Base-by-base conservation (phyloP, 2,888 invertebrate species). In the Drosophila basisetae region DNA sequence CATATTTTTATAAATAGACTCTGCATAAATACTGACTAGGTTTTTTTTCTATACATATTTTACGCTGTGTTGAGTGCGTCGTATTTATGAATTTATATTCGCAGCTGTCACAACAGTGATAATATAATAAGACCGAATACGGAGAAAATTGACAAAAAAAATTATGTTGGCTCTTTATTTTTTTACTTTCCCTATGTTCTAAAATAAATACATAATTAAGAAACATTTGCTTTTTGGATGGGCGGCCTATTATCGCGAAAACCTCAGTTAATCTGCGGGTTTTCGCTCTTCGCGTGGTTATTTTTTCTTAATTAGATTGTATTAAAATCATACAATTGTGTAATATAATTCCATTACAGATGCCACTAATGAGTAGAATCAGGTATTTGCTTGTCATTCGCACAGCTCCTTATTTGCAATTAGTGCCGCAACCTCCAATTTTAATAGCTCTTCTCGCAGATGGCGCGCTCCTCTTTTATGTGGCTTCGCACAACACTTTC, bases 71-170 rank as follows among this genome's bases (percentile, higher is more conserved):
- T 63, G 64, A 39, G 31, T 62, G 53, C 62, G 79, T 73, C 30
- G 58, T 53, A 68, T 80, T 75, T 76, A 72, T 75, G 63, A 58
- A 67, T 73, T 75, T 73, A 31, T 72, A 84, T 76, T 67, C 55
- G 66, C 62, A 59, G 74, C 89, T 87, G 84, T 61, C 75, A 81
- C 71, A 85, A 82, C 76, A 78, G 43, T 63, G 76, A 84, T 86
- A 79, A 74, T 75, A 69, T 69, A 70, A 70, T 49, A 67, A 65
- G 54, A 47, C 59, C 25, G 39, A 69, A 64, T 67, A 55, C 50
- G 60, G 30, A 50, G 52, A 43, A 55, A 61, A 62, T 56, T 54
- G 60, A 43, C 39, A 47, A 28, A 52, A 43, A 43, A 74, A 65
- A 49, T 55, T 13, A 67, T 78, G 54, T n/a, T 55, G 43, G 11